Percentiles rank a stretch among this genome's conserved stretches.
phyloP scores from a whole-genome alignment of 1,140 invertebrate genomes.

The Drosophila carrolli region DNA sequence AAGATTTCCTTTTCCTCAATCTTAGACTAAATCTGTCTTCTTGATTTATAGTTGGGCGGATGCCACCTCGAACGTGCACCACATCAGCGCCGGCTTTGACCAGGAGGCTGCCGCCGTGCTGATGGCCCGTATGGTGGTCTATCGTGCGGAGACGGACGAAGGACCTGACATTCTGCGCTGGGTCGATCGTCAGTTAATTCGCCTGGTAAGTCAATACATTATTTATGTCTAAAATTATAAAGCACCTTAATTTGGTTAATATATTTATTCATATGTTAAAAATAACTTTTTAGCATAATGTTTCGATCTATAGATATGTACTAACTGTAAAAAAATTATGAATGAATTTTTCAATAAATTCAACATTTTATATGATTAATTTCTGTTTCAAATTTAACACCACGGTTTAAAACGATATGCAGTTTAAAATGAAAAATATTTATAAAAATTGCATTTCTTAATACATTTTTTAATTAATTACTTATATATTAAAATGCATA shows the following conservation, averaged over 20 bases:
- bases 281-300: no score
- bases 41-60: conserved; percentile 90
- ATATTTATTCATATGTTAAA: no score
- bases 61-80: conserved; percentile 91
- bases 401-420: no score
- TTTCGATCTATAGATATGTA: no score
- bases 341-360: no score
- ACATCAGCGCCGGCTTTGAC: conserved; percentile 97
- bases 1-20: background rate
- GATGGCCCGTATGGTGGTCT: conserved; percentile 98
- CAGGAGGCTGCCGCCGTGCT: conserved; percentile 98
- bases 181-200: conserved; percentile 99
- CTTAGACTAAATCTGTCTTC: background rate
- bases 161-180: conserved; percentile 98
- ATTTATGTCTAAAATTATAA: background rate
- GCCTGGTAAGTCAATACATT: conserved; percentile 89
- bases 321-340: no score
- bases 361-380: no score
- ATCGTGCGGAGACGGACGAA: conserved; percentile 97
- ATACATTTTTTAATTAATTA: background rate
- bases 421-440: no score
- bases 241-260: background rate
- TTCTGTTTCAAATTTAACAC: no score
- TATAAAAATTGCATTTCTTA: no score
- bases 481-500: no score